Evolutionary conservation across 2,113 vertebrate species (phyloP), one percentile per base, ranked within the genome.

Genomic region (Hypomesus transpacificus): DNA sequence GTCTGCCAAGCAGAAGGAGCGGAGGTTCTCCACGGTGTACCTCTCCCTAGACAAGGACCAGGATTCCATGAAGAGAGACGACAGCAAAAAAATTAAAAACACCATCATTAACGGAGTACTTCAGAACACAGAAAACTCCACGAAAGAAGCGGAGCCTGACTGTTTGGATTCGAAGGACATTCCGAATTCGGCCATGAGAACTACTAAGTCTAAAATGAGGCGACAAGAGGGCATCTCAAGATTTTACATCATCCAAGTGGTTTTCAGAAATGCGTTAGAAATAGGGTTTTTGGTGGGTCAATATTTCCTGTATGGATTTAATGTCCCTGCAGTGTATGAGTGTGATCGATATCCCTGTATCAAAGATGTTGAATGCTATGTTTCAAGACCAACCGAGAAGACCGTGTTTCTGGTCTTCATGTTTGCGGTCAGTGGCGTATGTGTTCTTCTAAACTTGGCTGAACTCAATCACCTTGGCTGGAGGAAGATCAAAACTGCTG

Each of bases 241-340:
- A 65, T 96, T 96, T 89, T 97, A 97, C 76, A 95, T 96, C 75
- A 95, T 97, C 75, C 95, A 97, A 81, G 95, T 97, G 80, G 94
- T 97, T 80, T 97, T 97, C 89, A 90, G 95, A 85, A 97, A 97
- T 75, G 94, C 94, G 73, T 90, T 96, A 81, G 95, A 97, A 84
- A 95, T 96, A 21, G 94, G 95, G 26, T 97, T 97, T 81, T 90
- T 97, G 75, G 93, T 97, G 76, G 95, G 95, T 65, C 95, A 97
- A 54, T 97, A 96, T 78, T 95, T 96, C 81, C 89, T 96, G 51
- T 96, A 96, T 0, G 95, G 95, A 82, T 96, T 96, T 85, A 95
- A 93, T 26, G 94, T 97, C 71, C 94, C 94, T 1, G 93, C 93
- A 8, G 92, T 95, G 87, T 96, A 95, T 0, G 94, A 95, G 84